Evolutionary conservation across 2,797 vertebrate genomes (phyloP).

Genomic region (Botia kubotai): DNA sequence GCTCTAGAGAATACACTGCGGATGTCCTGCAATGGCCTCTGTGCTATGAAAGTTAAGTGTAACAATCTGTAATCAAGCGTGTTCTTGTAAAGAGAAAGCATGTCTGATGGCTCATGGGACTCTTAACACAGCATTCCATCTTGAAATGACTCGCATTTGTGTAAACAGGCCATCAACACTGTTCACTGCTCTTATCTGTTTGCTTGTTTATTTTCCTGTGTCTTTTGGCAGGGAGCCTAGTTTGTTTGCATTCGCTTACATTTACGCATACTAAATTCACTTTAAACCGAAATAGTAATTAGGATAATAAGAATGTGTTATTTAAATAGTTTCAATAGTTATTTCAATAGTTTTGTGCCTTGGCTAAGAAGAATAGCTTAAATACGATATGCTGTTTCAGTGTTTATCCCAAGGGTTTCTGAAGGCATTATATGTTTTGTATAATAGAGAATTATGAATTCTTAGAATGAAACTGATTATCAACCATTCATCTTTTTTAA

Average conservation of each 20-base stretch:
- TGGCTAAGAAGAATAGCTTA: neutral
- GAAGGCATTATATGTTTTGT: neutral
- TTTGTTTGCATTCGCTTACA: conserved; percentile 23
- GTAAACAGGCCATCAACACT: conserved; percentile 74
- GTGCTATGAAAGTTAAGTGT: neutral
- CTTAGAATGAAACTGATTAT: conserved; percentile 22
- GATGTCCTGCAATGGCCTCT: neutral
- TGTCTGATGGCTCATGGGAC: conserved; percentile 17
- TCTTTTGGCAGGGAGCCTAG: conserved; percentile 16
- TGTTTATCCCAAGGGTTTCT: neutral
- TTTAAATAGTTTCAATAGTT: neutral
- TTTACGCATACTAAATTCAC: conserved; percentile 2
- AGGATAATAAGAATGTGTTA: neutral
- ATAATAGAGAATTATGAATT: conserved; percentile 11
- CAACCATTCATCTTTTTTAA: neutral
- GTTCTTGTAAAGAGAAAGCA: conserved; percentile 7
- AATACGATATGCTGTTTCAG: neutral
- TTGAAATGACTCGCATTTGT: conserved; percentile 58
- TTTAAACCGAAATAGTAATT: neutral
- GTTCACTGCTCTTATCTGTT: conserved; percentile 65
- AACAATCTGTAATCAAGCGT: conserved; percentile 27
- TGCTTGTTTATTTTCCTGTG: conserved; percentile 68
- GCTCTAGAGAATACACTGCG: neutral
- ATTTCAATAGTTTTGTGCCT: neutral
- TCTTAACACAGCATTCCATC: conserved; percentile 20